Evolutionary conservation across 2,797 vertebrate species (phyloP), one percentile per base, ranked within the genome.

Genomic region (Chaetophractus vellerosus): DNA sequence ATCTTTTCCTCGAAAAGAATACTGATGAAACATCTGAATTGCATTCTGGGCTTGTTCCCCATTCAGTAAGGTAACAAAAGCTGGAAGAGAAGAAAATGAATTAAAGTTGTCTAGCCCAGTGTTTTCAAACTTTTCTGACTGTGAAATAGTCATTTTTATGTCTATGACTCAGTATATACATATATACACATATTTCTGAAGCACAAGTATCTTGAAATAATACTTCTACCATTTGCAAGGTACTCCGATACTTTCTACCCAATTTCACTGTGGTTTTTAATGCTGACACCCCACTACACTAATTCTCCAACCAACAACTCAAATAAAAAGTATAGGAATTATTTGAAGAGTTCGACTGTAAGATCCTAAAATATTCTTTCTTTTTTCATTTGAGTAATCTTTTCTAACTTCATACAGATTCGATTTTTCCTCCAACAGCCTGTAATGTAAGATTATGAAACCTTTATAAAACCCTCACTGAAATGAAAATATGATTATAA

Each of bases 21-120:
- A 98, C 96, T 99, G 99, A 97, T 99, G 99, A 97, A 99, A 99
- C 81, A 97, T 99, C 97, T 93, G 98, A 98, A 99, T 99, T 83
- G 99, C 99, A 91, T 99, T 99, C 98, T 99, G 99, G 93, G 99
- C 99, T 98, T 99, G 99, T 96, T 99, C 99, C 95, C 99, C 99
- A 84, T 99, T 99, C 96, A 99, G 96, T 97, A 99, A 99, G 85
- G 99, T 99, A 97, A 99, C 99, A 96, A 99, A 99, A 0, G 99
- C 99, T 99, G 98, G 69, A 98, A 98, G 90, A 97, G n/a, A 97
- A 31, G 16, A 96, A n/a, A 71, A 98, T 15, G 19, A 81, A 72
- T 41, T 4, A 10, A 69, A 79, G 10, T 68, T 79, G 59, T 69
- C 23, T 52, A 75, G 45, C 61, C n/a, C 28, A 71, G 14, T 21